Conservation (phyloP, 1,140 invertebrate genomes). For the Nasonia giraulti region DNA sequence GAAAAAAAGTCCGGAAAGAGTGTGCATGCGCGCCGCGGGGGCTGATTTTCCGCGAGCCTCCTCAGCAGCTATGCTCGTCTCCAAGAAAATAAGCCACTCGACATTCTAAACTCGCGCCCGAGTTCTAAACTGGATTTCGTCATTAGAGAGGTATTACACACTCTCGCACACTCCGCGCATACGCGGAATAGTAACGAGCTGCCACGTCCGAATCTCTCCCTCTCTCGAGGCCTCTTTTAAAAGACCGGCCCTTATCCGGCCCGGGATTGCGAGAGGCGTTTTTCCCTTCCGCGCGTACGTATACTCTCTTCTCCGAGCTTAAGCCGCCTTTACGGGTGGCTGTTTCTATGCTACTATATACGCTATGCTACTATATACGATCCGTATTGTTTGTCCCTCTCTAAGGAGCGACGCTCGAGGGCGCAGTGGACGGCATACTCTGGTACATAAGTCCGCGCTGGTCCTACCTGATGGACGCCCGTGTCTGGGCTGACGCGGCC, state of each 20-base stretch:
- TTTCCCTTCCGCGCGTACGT: no score
- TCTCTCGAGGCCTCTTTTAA: no score
- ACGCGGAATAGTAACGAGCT: no score
- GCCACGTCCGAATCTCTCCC: no score
- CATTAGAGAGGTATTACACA: background rate
- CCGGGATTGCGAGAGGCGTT: no score
- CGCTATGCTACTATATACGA: no score
- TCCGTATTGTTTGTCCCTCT: no score
- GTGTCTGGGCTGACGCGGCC: constrained; percentile 80
- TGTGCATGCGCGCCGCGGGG: no score
- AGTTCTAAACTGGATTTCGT: background rate
- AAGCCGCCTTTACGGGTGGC: background rate
- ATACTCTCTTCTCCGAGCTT: background rate
- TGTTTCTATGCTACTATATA: background rate
- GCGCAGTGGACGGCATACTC: constrained; percentile 81
- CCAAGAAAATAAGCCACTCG: background rate
- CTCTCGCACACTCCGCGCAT: no score
- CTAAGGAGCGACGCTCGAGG: constrained; percentile 80
- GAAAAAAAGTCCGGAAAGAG: no score
- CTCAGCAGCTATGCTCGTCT: no score
- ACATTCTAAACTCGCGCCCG: background rate
- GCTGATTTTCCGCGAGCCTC: background rate
- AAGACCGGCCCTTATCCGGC: no score
- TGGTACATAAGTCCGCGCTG: constrained; percentile 88
- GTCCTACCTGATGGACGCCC: constrained; percentile 76